Percentiles rank a stretch among this genome's conserved stretches.
phyloP scores from a whole-genome alignment of 2,113 vertebrate species.

The Neomonachus schauinslandi region DNA sequence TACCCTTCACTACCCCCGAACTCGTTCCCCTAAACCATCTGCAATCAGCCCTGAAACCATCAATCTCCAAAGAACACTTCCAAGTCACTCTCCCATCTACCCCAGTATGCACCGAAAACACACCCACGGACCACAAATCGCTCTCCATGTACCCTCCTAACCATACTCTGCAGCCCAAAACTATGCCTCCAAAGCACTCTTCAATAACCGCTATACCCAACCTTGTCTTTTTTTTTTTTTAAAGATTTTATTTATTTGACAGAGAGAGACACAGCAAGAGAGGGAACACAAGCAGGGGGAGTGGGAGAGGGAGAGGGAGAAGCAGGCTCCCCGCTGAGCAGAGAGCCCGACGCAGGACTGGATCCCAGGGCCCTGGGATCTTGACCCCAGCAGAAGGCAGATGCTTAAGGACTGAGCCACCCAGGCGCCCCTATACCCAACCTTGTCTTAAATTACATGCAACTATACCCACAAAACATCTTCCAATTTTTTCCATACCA shows the following conservation, averaged over 20 bases:
- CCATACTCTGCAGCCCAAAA: background rate
- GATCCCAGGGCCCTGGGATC: too few relatives aligned
- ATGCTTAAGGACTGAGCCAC: too few relatives aligned
- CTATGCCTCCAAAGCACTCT: background rate
- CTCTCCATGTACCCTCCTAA: background rate
- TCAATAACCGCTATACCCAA: background rate
- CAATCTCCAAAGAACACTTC: conserved; percentile 43
- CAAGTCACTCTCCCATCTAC: conserved; percentile 6
- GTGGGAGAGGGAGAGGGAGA: too few relatives aligned
- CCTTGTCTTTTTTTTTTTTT: background rate
- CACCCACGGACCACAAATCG: background rate
- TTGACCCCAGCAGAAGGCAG: too few relatives aligned
- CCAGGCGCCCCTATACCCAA: too few relatives aligned
- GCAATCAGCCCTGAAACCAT: background rate
- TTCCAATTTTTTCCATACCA: background rate
- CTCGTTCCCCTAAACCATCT: background rate
- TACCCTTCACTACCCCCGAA: background rate
- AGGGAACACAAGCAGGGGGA: too few relatives aligned
- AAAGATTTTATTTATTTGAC: too few relatives aligned
- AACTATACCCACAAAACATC: conserved; percentile 21
- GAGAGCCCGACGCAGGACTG: too few relatives aligned
- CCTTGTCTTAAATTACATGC: conserved; percentile 29
- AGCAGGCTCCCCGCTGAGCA: too few relatives aligned
- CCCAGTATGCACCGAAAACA: background rate
- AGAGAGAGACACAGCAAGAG: too few relatives aligned